A percentile compares a stretch with the other conserved stretches of the same genome.
phyloP scores from a whole-genome alignment of 2,888 invertebrate species.

The Eilema sororculum region DNA sequence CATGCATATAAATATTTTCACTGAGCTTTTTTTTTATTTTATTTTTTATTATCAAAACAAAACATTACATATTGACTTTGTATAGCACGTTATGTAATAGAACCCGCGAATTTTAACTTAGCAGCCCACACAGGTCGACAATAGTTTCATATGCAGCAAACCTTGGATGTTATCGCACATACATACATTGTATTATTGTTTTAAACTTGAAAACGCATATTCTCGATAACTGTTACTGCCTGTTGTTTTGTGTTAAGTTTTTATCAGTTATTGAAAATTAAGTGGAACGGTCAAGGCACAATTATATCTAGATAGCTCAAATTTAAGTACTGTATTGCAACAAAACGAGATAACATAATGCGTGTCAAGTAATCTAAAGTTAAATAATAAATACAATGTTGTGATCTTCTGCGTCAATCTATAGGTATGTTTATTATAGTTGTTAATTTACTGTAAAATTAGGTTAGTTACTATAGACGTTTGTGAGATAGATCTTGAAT shows the following conservation, averaged over 20 bases:
- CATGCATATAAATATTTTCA: neutral
- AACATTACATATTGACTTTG: no score
- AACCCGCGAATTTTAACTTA: neutral
- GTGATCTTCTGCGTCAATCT: neutral
- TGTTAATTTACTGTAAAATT: no score
- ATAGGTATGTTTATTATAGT: neutral
- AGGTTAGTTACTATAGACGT: no score
- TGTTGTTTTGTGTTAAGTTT: neutral
- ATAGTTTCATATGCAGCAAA: neutral
- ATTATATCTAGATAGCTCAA: neutral
- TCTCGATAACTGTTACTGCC: slow-evolving; percentile 21
- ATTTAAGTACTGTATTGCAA: slow-evolving; percentile 5
- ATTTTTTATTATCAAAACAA: no score
- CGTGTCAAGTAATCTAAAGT: slow-evolving; percentile 1
- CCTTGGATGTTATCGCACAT: slow-evolving; percentile 11
- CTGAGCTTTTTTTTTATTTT: no score
- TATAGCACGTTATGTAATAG: no score
- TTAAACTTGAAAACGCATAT: slow-evolving; percentile 11
- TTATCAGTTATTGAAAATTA: slow-evolving; percentile 20
- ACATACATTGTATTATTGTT: slow-evolving; percentile 15
- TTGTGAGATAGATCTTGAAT: no score
- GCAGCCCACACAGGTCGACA: neutral
- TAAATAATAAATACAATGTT: slow-evolving; percentile 2
- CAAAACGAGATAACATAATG: neutral
- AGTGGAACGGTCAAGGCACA: slow-evolving; percentile 18